Evolutionary conservation across 2,888 invertebrate species (phyloP).

Genomic region (Lasioglossum oenotherae): DNA sequence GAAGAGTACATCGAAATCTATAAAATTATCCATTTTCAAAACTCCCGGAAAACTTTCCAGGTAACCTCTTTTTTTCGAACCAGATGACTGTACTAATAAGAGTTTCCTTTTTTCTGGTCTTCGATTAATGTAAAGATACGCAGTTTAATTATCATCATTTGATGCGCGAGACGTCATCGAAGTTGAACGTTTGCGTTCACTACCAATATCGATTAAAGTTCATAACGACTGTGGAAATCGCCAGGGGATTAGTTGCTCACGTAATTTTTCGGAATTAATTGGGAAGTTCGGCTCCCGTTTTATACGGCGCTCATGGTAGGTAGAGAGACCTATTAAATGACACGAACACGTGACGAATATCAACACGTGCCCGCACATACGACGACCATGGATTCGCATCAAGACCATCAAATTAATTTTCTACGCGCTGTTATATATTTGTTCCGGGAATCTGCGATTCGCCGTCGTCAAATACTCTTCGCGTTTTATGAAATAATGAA

Average conservation of each 20-base stretch:
- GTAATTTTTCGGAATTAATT: neutral
- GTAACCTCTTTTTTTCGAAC: no score
- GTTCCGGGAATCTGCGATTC: neutral
- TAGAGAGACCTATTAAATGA: neutral
- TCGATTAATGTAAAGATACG: no score
- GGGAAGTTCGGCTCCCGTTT: neutral
- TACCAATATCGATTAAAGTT: neutral
- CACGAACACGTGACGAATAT: neutral
- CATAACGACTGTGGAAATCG: neutral
- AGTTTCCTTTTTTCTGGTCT: no score
- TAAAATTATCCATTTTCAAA: no score
- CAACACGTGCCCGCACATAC: neutral
- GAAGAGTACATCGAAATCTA: no score
- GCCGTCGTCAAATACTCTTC: neutral
- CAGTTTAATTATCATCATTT: no score
- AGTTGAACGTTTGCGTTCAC: neutral
- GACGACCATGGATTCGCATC: neutral
- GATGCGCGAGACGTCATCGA: neutral
- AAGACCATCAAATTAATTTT: neutral
- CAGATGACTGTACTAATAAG: no score
- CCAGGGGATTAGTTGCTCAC: neutral
- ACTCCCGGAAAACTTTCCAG: no score
- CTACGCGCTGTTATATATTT: neutral
- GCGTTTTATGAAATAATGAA: neutral
- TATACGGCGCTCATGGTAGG: neutral